Evolutionary conservation across 2,113 vertebrate genomes (phyloP).

Genomic region (Esox niger): DNA sequence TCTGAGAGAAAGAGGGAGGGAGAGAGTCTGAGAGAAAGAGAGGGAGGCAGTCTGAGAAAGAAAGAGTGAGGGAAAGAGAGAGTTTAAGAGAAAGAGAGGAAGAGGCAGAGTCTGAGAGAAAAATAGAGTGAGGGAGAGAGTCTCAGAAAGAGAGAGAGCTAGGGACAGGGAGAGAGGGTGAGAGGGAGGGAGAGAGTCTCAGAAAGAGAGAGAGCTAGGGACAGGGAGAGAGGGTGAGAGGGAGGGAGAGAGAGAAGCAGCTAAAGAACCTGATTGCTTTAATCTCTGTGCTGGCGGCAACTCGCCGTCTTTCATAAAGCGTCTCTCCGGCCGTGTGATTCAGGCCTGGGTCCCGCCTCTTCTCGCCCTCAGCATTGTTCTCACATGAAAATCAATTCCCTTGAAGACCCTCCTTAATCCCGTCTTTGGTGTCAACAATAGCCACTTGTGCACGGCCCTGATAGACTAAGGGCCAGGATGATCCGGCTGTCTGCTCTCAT

Average conservation of each 20-base stretch:
- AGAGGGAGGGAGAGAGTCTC: constrained; percentile 36
- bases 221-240: constrained; percentile 67
- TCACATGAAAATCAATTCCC: constrained; percentile 99
- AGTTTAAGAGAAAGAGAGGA: too few species aligned
- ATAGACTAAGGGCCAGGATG: constrained; percentile 96
- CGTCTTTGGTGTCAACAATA: constrained; percentile 98
- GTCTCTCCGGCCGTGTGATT: constrained; percentile 90
- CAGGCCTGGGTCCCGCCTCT: constrained; percentile 78
- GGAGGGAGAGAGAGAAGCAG: constrained; percentile 66
- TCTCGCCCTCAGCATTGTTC: constrained; percentile 86
- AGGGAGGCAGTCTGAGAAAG: too few species aligned
- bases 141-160: too few species aligned
- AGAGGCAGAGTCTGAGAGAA: too few species aligned
- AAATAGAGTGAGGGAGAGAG: too few species aligned
- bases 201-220: constrained; percentile 15
- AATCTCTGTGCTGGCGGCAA: constrained; percentile 88
- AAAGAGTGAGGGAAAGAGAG: too few species aligned
- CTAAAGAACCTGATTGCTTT: constrained; percentile 84
- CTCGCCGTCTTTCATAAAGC: constrained; percentile 86
- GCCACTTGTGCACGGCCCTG: constrained; percentile 96
- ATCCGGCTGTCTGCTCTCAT: constrained; percentile 99
- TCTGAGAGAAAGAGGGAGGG: too few species aligned
- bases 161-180: too few species aligned
- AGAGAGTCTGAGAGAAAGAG: constrained; percentile 61
- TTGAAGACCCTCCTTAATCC: constrained; percentile 99